Evolutionary conservation across 2,888 invertebrate species (phyloP), one percentile per base, ranked within the genome.

Genomic region (Pogonocherus hispidulus): DNA sequence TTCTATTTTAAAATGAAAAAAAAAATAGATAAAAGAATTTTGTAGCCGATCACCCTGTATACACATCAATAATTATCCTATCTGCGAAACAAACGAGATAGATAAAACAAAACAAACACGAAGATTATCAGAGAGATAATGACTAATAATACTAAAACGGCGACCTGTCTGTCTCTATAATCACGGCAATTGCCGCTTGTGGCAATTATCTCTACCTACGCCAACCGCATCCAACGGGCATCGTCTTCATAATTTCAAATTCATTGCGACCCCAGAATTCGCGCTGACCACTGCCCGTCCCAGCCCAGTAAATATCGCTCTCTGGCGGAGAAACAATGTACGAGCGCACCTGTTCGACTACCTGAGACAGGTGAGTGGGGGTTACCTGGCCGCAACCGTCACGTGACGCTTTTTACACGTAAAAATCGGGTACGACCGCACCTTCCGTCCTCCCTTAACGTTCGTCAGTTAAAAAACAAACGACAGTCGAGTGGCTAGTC

Each of bases 371-470:
- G 81, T 80, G 81, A 78, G 80, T 73, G 80, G 82, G 82, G 79
- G 75, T 73, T 81, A 80, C 80, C 80, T 82, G 81, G 76, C 55
- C 72, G 72, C 57, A 68, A 57, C 11, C 41, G 80, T 84, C 84
- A 84, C 84, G 82, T 84, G 84, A 83, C 80, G 64, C 64, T 72
- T 72, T 81, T 83, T 84, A 84, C 83, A 80, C 78, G 77, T 82
- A 81, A 84, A 84, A 84, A 82, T 82, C 77, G 77, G 78, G 73
- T 77, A 77, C 72, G 82, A 82, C 84, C 84, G 84, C 84, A 81
- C 84, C 84, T 84, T 78, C 78, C 73, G 76, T 71, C 67, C 69
- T 69, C 73, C 74, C 64, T 35, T 44, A 56, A 73, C 67, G 75
- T 72, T 74, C 73, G 74, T n/a, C 41, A 41, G 41, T 74, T 75